Percentiles rank a stretch among this genome's conserved stretches.
Evolutionary conservation across 2,888 invertebrate species (phyloP).

Genomic region (Metacarcinus magister): DNA sequence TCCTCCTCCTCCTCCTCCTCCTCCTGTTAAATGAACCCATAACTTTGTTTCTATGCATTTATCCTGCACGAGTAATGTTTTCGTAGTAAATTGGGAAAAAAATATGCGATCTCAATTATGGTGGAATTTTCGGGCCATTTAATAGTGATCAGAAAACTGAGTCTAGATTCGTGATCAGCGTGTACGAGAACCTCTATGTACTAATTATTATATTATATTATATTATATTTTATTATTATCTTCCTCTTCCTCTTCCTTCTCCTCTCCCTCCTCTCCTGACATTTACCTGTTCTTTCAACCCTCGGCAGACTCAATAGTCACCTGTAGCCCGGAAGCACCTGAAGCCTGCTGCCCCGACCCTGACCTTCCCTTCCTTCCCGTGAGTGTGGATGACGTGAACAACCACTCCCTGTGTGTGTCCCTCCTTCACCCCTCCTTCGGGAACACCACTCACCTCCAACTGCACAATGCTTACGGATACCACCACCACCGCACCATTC

Average conservation of each 20-base stretch:
- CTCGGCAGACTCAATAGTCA: not conserved
- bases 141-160: too few species aligned
- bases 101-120: too few species aligned
- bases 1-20: not conserved
- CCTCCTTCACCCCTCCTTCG: not conserved
- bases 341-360: constrained; percentile 49
- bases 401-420: constrained; percentile 68
- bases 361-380: constrained; percentile 45
- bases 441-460: constrained; percentile 49
- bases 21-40: too few species aligned
- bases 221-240: too few species aligned
- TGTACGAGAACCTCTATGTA: too few species aligned
- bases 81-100: too few species aligned
- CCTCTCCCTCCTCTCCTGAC: not conserved
- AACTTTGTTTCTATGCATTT: too few species aligned
- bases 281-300: too few species aligned
- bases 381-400: not conserved
- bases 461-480: constrained; percentile 71
- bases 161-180: too few species aligned
- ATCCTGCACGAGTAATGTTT: too few species aligned
- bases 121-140: too few species aligned
- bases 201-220: too few species aligned
- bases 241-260: not conserved
- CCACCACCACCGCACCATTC: constrained; percentile 57
- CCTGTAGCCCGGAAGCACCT: constrained; percentile 7